Base-by-base conservation (phyloP, 35 echinoderm and acorn worm genomes). In the Apostichopus japonicus region DNA sequence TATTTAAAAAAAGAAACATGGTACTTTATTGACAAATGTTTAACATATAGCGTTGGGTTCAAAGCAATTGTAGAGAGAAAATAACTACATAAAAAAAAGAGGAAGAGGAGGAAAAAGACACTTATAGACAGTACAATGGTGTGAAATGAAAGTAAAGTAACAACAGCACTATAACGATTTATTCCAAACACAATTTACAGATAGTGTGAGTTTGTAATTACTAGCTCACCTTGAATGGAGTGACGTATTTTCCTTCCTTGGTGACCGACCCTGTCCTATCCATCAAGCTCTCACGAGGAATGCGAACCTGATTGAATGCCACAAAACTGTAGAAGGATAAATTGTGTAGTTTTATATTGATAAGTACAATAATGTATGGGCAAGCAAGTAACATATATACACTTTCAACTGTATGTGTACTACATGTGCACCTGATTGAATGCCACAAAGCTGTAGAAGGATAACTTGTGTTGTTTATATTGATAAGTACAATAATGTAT, bases 181-280 rank as follows among this genome's bases (percentile, higher is more conserved):
- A 44, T 3, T 44, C 33, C 57, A 61, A 61, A 61, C 57, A 61
- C 57, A 13, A 61, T 44, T 44, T 44, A 61, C 57, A 61, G 57
- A 61, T 61, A 13, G 8, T 61, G 33, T 44, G 33, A 44, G 33
- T 44, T 44, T 44, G 33, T 79, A 52, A 79, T 10, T 53, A n/a
- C 44, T 15, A 33, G 21, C 71, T 80, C 91, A 94, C 95, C 93
- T 96, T 95, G 79, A 92, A 92, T 1, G 93, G 88, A 25, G 95
- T 92, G 44, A 95, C 77, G 77, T 93, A 99, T 55, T 86, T 78
- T 25, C 97, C 95, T 77, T 92, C 91, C 67, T 55, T 77, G 2
- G 93, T 92, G 10, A 99, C 97, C 90, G 96, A 93, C 23, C 95
- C 95, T 5, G 84, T 93, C 63, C 70, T 67, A 76, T 99, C 96